Percentiles rank a stretch among this genome's conserved stretches.
Evolutionary conservation across 2,797 vertebrate species (phyloP).

Genomic region (Hydrophis major): DNA sequence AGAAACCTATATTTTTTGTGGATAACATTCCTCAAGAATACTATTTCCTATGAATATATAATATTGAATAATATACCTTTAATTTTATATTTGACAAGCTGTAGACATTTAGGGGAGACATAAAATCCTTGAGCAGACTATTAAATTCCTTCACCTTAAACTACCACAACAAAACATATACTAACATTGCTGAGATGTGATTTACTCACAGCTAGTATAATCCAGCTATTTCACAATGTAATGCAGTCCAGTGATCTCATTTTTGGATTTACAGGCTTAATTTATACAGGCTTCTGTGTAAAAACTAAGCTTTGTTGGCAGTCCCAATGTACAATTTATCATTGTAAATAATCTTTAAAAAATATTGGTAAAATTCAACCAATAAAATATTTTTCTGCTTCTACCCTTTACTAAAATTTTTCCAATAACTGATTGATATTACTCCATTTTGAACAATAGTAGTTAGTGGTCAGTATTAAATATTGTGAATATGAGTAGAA

Average conservation of each 20-base stretch:
- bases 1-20: not conserved
- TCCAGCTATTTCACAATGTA: slow-evolving; percentile 45
- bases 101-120: slow-evolving; percentile 13
- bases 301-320: not conserved
- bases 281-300: slow-evolving; percentile 32
- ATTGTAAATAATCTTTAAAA: not conserved
- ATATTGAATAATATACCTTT: slow-evolving; percentile 11
- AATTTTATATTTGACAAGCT: slow-evolving; percentile 33
- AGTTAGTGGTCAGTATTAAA: not conserved
- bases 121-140: slow-evolving; percentile 43
- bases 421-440: not conserved
- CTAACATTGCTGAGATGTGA: slow-evolving; percentile 61
- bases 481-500: not conserved
- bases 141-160: slow-evolving; percentile 62
- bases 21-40: not conserved
- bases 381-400: not conserved
- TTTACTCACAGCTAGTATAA: slow-evolving; percentile 49
- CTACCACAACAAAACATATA: slow-evolving; percentile 56
- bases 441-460: not conserved
- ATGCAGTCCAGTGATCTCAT: slow-evolving; percentile 29
- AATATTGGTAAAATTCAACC: not conserved
- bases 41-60: not conserved
- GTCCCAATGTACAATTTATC: slow-evolving; percentile 26
- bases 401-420: not conserved
- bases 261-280: slow-evolving; percentile 34